Evolutionary conservation across 2,113 vertebrate genomes (phyloP).

Genomic region (Hemiprocne comata): DNA sequence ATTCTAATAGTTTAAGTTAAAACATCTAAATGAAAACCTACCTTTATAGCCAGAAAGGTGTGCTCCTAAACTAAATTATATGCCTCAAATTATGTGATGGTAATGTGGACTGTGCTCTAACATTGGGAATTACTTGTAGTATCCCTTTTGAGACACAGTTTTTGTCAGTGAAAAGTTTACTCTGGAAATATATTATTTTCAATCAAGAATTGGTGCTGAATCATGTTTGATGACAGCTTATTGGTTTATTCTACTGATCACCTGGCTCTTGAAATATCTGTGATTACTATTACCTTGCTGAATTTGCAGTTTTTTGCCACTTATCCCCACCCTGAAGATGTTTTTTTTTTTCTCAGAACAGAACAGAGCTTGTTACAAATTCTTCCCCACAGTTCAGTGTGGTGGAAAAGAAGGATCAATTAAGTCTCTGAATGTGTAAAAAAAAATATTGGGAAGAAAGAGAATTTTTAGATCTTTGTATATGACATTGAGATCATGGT

Average conservation of each 20-base stretch:
- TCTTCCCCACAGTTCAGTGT: neutral
- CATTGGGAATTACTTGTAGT: neutral
- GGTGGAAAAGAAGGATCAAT: neutral
- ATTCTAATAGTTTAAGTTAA: neutral
- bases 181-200: neutral
- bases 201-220: neutral
- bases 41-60: neutral
- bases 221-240: neutral
- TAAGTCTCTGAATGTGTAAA: neutral
- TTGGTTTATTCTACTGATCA: neutral
- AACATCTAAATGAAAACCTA: neutral
- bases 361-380: neutral
- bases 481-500: neutral
- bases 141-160: neutral
- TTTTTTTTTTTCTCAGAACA: neutral
- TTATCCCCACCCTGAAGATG: neutral
- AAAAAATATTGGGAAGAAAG: neutral
- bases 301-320: neutral
- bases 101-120: neutral
- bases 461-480: neutral
- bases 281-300: neutral
- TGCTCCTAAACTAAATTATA: neutral
- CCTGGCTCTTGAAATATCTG: neutral
- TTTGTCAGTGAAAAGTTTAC: neutral
- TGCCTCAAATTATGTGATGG: neutral